A percentile compares a stretch with the other conserved stretches of the same genome.
These are phyloP conservation scores for Notarius quadriscutis DNA, from an alignment of 2,113 vertebrate species.

Conservation along the genomic window DNA sequence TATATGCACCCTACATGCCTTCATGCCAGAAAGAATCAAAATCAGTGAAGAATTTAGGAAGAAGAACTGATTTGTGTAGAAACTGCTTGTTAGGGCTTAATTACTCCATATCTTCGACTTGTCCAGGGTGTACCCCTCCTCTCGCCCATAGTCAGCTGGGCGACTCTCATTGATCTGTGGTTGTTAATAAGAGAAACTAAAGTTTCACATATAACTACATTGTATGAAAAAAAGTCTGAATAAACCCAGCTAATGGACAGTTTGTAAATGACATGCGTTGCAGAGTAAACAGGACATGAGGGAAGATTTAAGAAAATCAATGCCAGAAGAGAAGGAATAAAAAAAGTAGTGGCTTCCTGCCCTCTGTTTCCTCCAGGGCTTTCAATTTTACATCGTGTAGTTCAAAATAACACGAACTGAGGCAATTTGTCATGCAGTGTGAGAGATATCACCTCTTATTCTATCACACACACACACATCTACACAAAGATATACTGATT, in stretches of 20 bases:
- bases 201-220: neutral
- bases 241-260: neutral
- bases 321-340: constrained; percentile 47
- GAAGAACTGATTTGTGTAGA: no score
- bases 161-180: no score
- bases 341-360: constrained; percentile 21
- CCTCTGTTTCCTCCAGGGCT: constrained; percentile 39
- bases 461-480: constrained; percentile 6
- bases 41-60: no score
- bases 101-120: no score
- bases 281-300: neutral
- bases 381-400: constrained; percentile 56
- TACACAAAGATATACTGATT: neutral
- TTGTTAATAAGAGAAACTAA: neutral
- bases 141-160: no score
- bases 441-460: constrained; percentile 26
- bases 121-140: no score
- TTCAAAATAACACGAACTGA: constrained; percentile 59
- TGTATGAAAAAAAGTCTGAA: neutral
- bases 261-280: neutral
- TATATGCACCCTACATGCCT: no score
- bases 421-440: constrained; percentile 42
- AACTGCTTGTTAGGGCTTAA: no score
- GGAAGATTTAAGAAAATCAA: constrained; percentile 9
- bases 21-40: no score